phyloP scores from a whole-genome alignment of 2,888 invertebrate species.

The Hanleya hanleyi region DNA sequence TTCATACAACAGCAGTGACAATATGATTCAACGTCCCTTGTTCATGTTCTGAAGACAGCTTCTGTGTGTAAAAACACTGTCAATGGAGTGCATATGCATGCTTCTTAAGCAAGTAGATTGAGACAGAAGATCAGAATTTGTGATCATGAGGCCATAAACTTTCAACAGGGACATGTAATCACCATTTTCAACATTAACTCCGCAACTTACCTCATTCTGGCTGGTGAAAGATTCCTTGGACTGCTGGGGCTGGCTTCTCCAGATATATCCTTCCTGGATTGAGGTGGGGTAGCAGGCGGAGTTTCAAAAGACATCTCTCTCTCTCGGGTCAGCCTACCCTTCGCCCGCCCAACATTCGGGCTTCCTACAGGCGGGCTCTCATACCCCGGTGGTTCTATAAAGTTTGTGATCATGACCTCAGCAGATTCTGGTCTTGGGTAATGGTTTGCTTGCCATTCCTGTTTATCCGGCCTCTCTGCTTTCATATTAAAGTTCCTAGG shows the following conservation, averaged over 20 bases:
- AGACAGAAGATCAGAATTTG: too few relatives aligned
- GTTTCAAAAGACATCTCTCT: constrained; percentile 54
- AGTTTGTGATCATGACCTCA: not conserved
- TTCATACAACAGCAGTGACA: too few relatives aligned
- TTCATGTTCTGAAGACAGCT: too few relatives aligned
- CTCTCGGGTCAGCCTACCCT: constrained; percentile 32
- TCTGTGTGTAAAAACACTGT: too few relatives aligned
- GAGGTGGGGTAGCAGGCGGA: constrained; percentile 58
- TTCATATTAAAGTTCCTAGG: not conserved
- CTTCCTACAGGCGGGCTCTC: not conserved
- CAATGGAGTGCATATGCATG: too few relatives aligned
- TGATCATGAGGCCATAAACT: too few relatives aligned
- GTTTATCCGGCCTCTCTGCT: not conserved
- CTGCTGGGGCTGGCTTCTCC: constrained; percentile 14
- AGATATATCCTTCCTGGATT: constrained; percentile 27
- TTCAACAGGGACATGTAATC: not conserved
- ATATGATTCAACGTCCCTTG: too few relatives aligned
- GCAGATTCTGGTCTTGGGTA: not conserved
- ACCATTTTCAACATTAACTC: not conserved
- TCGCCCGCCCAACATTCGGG: not conserved
- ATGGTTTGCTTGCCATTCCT: not conserved
- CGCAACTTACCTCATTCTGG: not conserved
- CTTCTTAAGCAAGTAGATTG: too few relatives aligned
- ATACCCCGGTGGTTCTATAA: not conserved
- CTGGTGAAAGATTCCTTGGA: constrained; percentile 2